Evolutionary conservation across 2,888 invertebrate genomes (phyloP).

Genomic region (Morinoia aosen): DNA sequence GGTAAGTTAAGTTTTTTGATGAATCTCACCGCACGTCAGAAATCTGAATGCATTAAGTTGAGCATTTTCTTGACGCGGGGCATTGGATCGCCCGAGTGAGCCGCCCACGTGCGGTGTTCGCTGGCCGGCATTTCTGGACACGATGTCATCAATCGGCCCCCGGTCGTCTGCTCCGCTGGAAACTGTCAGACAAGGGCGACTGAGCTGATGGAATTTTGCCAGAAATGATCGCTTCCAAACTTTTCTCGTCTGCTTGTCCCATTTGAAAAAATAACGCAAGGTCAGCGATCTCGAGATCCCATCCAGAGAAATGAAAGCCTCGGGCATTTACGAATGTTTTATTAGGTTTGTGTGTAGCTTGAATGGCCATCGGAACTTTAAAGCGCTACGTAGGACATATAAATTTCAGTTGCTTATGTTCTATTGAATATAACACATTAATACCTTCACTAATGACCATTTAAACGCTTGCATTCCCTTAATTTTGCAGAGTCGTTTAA

Average conservation of each 20-base stretch:
- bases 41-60: background rate
- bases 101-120: background rate
- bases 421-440: background rate
- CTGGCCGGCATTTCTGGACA: background rate
- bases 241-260: background rate
- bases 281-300: background rate
- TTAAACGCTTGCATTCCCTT: background rate
- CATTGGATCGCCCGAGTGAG: background rate
- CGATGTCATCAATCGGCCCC: background rate
- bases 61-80: background rate
- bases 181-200: background rate
- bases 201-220: conserved; percentile 15
- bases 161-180: background rate
- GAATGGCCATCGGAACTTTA: background rate
- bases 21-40: background rate
- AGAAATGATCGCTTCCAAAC: conserved; percentile 10
- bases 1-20: background rate
- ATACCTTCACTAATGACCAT: background rate
- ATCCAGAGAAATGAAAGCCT: background rate
- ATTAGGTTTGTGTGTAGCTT: background rate
- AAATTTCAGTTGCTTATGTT: background rate
- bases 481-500: background rate
- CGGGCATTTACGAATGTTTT: background rate
- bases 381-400: background rate
- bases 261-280: background rate